Evolutionary conservation across 2,113 vertebrate genomes (phyloP).

Genomic region (Corydoras sp.): DNA sequence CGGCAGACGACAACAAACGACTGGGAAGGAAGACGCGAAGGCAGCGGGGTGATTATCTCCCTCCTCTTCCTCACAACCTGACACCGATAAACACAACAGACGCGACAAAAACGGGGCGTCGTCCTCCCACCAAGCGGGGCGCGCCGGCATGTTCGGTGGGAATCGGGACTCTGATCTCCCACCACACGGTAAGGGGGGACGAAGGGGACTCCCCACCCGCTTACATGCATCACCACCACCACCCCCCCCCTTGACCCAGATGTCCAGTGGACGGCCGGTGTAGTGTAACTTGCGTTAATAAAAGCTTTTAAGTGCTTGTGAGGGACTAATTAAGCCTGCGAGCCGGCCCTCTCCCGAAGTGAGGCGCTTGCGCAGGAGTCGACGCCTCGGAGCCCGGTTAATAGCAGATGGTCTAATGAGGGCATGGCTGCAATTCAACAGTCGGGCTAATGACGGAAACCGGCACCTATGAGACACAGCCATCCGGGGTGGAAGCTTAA

Average conservation of each 20-base stretch:
- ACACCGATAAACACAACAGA: constrained; percentile 35
- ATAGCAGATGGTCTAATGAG: constrained; percentile 17
- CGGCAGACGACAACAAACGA: constrained; percentile 31
- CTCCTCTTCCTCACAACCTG: constrained; percentile 19
- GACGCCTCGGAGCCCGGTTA: constrained; percentile 3
- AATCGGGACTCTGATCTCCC: constrained; percentile 30
- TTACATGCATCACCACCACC: not conserved
- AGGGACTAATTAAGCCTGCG: not conserved
- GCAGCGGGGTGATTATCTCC: constrained; percentile 25
- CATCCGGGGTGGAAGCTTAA: constrained; percentile 14
- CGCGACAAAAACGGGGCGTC: constrained; percentile 27
- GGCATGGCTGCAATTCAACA: constrained; percentile 21
- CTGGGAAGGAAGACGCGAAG: constrained; percentile 21
- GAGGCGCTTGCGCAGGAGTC: not conserved
- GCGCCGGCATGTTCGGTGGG: constrained; percentile 34
- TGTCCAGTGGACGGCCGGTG: constrained; percentile 1
- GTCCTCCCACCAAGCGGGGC: constrained; percentile 41
- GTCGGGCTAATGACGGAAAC: constrained; percentile 23
- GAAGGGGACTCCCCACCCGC: not conserved
- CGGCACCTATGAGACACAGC: not conserved
- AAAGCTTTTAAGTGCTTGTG: not conserved
- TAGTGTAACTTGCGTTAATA: not conserved
- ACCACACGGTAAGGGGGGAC: not conserved
- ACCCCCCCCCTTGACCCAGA: constrained; percentile 10
- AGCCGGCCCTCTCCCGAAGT: not conserved